Evolutionary conservation across 2,888 invertebrate species (phyloP), one percentile per base, ranked within the genome.

Genomic region (Portevinia maculata): DNA sequence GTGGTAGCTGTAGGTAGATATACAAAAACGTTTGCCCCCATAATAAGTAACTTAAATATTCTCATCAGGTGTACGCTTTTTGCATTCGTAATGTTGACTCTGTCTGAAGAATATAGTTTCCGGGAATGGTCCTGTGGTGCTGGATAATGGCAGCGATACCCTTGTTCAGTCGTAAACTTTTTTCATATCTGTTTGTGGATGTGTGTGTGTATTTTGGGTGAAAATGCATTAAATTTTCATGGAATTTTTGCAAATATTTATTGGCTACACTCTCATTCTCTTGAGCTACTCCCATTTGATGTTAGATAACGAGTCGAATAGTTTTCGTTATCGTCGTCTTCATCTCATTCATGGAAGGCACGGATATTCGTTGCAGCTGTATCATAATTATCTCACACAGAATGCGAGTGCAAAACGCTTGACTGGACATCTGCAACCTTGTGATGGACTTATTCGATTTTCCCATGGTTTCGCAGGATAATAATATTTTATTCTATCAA

Each of bases 1-100:
- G 9, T n/a, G n/a, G n/a, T n/a, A n/a, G n/a, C n/a, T n/a, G n/a
- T 17, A 11, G 9, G 17, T 53, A 24, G 5, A 11, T n/a, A 34
- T n/a, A 34, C 11, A 55, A 34, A 55, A 55, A 55, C 21, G 32
- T 55, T 55, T 34, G 34, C 34, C 55, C n/a, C 19, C 55, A 55
- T 55, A 55, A 55, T 55, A 55, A 55, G 55, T 55, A 37, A 37
- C 55, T 55, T 34, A 55, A 37, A 55, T 32, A 55, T 55, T 55
- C 55, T 37, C 55, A 55, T 55, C 55, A 55, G 55, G 55, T 55
- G 34, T 37, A 55, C 37, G 37, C 55, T 55, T 55, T 55, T 55
- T 55, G 55, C 55, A 37, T 55, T 55, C 34, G 55, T 55, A 55
- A 55, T 55, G 55, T 55, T 37, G 34, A 32, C 53, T 34, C 34